A percentile compares a stretch with the other conserved stretches of the same genome.
Evolutionary conservation across 1,140 invertebrate genomes (phyloP).

Genomic region (Holcopasites calliopsidis): DNA sequence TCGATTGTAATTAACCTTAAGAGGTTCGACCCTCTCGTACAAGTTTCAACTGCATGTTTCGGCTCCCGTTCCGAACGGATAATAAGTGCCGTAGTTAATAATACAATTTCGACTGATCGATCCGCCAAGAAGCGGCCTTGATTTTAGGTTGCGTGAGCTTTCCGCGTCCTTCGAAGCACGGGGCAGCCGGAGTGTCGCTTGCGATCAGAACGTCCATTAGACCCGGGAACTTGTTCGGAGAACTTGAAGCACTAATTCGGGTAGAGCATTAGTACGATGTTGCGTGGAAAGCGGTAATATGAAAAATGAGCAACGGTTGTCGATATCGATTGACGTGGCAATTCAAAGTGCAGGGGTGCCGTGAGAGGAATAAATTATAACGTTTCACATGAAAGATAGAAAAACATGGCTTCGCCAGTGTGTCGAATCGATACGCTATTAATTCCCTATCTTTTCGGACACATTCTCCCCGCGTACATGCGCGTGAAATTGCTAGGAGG

Average conservation of each 20-base stretch:
- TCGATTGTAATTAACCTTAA: constrained; percentile 40
- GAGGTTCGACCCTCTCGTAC: constrained; percentile 10
- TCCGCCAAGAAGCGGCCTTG: background rate
- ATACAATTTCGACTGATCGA: constrained; percentile 26
- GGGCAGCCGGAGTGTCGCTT: background rate
- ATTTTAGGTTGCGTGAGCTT: background rate
- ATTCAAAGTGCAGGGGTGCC: too few species aligned
- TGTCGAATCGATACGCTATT: too few species aligned
- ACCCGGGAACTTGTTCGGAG: background rate
- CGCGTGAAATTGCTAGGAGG: background rate
- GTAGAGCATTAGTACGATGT: background rate
- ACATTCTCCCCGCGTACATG: too few species aligned
- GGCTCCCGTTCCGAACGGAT: constrained; percentile 17
- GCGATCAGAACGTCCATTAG: background rate
- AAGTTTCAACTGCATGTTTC: constrained; percentile 36
- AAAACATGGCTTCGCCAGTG: too few species aligned
- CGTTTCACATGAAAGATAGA: too few species aligned
- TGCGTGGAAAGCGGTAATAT: too few species aligned
- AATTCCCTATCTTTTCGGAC: too few species aligned
- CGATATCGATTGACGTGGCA: too few species aligned
- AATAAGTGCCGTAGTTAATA: constrained; percentile 39
- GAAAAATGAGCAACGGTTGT: too few species aligned
- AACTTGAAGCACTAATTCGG: background rate
- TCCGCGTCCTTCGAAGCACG: background rate
- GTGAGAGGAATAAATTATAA: too few species aligned